Evolutionary conservation across 1,140 invertebrate genomes (phyloP).

Genomic region (Lysiphlebus fabarum): DNA sequence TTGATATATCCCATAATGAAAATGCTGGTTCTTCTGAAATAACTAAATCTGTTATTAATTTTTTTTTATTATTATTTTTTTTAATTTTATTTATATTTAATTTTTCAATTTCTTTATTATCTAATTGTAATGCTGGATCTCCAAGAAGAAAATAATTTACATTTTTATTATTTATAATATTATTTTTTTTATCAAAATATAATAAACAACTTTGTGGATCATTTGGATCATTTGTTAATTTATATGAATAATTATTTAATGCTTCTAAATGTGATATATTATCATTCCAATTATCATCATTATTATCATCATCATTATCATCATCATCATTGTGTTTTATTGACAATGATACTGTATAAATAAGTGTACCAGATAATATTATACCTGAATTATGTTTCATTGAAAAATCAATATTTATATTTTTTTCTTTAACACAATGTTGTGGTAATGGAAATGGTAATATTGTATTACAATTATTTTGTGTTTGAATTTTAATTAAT

Average conservation of each 20-base stretch:
- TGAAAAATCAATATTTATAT: conserved; percentile 46
- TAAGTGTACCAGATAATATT: conserved; percentile 40
- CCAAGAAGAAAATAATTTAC: conserved; percentile 41
- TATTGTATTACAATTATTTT: conserved; percentile 30
- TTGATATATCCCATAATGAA: conserved; percentile 40
- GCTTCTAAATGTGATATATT: conserved; percentile 4
- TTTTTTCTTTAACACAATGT: conserved; percentile 36
- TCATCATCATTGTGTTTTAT: conserved; percentile 19
- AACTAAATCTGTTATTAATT: conserved; percentile 35
- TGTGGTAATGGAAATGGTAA: conserved; percentile 47
- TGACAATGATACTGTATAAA: conserved; percentile 40
- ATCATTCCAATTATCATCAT: conserved; percentile 10
- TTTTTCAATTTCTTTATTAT: background rate
- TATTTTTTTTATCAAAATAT: background rate
- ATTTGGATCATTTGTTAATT: conserved; percentile 44
- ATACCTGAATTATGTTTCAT: conserved; percentile 31
- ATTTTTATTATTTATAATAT: conserved; percentile 11
- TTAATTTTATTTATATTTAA: background rate
- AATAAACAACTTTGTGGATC: conserved; percentile 42
- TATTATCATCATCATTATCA: conserved; percentile 4
- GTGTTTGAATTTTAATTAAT: conserved; percentile 35
- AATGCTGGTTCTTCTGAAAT: conserved; percentile 42
- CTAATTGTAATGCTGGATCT: conserved; percentile 34
- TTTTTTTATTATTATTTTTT: conserved; percentile 13
- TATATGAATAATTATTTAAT: conserved; percentile 20